A percentile compares a stretch with the other conserved stretches of the same genome.
Conservation (phyloP, 2,797 vertebrate genomes). For the Falco concolor region DNA sequence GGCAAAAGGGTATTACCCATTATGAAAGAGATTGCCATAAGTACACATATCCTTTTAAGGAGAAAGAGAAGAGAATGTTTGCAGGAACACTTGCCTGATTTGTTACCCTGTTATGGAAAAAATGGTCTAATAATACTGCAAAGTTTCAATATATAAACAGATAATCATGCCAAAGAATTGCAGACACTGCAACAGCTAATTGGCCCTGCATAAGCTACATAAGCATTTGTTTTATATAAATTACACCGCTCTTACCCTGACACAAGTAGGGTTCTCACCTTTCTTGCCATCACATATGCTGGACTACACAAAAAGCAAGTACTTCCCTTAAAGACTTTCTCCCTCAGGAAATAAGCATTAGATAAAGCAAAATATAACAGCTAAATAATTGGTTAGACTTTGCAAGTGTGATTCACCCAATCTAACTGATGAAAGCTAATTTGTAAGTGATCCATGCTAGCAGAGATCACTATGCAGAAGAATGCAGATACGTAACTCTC, state of each 20-base stretch:
- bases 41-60: slow-evolving; percentile 47
- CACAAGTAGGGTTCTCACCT: not conserved
- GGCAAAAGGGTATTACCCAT: not conserved
- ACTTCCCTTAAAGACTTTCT: not conserved
- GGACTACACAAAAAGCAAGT: not conserved
- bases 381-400: not conserved
- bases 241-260: not conserved
- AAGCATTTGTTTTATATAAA: slow-evolving; percentile 25
- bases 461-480: not conserved
- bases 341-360: not conserved
- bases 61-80: slow-evolving; percentile 8
- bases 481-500: not conserved
- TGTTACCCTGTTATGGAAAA: slow-evolving; percentile 52
- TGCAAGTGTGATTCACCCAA: not conserved
- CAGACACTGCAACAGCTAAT: not conserved
- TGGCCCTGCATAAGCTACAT: not conserved
- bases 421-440: not conserved
- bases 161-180: not conserved
- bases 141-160: not conserved
- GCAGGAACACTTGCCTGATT: not conserved
- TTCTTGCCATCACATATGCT: not conserved
- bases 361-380: not conserved
- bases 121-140: not conserved
- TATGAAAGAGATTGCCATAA: not conserved
- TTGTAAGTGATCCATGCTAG: not conserved